Conservation (phyloP, 2,888 invertebrate species). For the Maniola hyperantus region DNA sequence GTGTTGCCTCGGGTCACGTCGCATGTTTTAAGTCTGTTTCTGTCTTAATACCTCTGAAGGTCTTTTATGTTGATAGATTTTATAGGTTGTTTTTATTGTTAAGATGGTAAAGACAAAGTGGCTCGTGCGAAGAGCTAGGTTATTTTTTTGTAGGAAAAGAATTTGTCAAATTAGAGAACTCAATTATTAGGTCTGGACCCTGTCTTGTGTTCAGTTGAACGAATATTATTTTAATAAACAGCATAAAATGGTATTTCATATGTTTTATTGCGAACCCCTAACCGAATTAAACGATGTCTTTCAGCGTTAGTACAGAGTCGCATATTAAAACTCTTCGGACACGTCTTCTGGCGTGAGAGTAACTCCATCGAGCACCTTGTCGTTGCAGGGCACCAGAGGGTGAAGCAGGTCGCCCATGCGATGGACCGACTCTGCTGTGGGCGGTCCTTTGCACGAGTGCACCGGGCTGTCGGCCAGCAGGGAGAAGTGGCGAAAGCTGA, state of each 20-base stretch:
- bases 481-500: too few relatives aligned
- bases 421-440: too few relatives aligned
- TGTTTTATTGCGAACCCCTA: slow-evolving; percentile 52
- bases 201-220: slow-evolving; percentile 81
- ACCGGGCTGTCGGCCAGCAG: too few relatives aligned
- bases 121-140: slow-evolving; percentile 55
- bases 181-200: slow-evolving; percentile 79
- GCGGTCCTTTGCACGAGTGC: too few relatives aligned
- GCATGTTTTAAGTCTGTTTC: background rate
- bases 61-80: slow-evolving; percentile 79
- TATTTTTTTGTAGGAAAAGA: slow-evolving; percentile 67
- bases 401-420: too few relatives aligned
- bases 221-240: slow-evolving; percentile 83
- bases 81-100: slow-evolving; percentile 82
- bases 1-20: background rate
- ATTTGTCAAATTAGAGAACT: slow-evolving; percentile 77
- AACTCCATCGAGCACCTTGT: too few relatives aligned
- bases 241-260: slow-evolving; percentile 67
- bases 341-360: too few relatives aligned
- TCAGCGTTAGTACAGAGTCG: too few relatives aligned
- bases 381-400: too few relatives aligned
- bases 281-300: too few relatives aligned
- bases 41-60: slow-evolving; percentile 57
- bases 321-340: too few relatives aligned
- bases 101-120: slow-evolving; percentile 72